A percentile compares a stretch with the other conserved stretches of the same genome.
These are phyloP conservation scores for Romanogobio albipinnatus DNA, from an alignment of 2,113 vertebrate genomes.

Conservation along the genomic window DNA sequence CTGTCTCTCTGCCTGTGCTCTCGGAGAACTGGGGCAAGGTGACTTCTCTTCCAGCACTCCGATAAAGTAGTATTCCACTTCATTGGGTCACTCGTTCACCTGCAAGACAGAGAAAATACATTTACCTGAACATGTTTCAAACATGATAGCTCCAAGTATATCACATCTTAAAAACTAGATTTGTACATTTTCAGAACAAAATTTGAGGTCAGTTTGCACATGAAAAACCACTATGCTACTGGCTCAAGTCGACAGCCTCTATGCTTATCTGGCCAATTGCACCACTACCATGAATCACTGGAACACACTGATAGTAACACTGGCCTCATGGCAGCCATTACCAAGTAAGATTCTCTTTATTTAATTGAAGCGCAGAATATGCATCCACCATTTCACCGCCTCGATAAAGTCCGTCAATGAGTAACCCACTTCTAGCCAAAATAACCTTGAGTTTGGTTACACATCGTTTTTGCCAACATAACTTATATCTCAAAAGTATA, in stretches of 20 bases:
- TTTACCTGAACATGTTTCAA: constrained; percentile 51
- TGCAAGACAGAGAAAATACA: constrained; percentile 62
- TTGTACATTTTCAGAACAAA: neutral
- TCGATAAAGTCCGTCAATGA: too few species aligned
- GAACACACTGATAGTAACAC: neutral
- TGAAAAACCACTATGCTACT: neutral
- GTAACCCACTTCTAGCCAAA: too few species aligned
- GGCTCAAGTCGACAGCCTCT: neutral
- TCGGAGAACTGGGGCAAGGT: constrained; percentile 62
- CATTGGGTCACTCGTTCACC: constrained; percentile 72
- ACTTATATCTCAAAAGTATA: too few species aligned
- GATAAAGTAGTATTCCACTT: constrained; percentile 66
- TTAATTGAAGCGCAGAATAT: neutral
- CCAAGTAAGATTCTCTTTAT: neutral
- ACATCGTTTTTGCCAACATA: too few species aligned
- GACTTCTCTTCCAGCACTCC: constrained; percentile 57
- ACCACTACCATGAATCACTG: neutral
- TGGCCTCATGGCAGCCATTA: neutral
- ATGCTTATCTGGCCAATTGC: neutral
- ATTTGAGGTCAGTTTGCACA: neutral
- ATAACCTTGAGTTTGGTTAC: too few species aligned
- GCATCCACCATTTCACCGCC: neutral
- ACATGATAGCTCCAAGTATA: neutral
- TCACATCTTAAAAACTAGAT: neutral
- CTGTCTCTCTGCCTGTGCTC: constrained; percentile 62